These are phyloP conservation scores for Lacanobia oleracea DNA, from an alignment of 2,888 invertebrate species.

Conservation along the genomic window DNA sequence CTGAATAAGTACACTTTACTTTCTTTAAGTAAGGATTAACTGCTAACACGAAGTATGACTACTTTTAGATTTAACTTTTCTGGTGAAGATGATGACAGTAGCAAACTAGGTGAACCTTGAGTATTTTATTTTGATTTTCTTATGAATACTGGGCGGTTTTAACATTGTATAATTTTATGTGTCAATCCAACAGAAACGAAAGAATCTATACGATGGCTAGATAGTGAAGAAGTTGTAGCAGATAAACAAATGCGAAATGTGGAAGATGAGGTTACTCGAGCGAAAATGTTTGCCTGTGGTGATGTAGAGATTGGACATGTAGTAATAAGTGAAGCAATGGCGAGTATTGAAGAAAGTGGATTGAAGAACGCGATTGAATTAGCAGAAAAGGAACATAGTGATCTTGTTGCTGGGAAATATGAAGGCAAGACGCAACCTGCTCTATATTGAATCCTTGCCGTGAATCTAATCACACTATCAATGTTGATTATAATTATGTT, in stretches of 20 bases:
- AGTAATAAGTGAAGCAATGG: slow-evolving; percentile 79
- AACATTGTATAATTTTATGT: neutral
- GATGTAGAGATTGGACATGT: slow-evolving; percentile 88
- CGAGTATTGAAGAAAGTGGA: slow-evolving; percentile 74
- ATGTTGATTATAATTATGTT: neutral
- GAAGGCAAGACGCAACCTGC: slow-evolving; percentile 91
- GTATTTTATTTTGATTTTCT: neutral
- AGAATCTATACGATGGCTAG: slow-evolving; percentile 75
- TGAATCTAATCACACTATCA: neutral
- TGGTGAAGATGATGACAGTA: slow-evolving; percentile 62
- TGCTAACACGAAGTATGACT: slow-evolving; percentile 57
- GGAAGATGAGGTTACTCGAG: slow-evolving; percentile 77
- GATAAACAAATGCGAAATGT: slow-evolving; percentile 74
- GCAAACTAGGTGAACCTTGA: slow-evolving; percentile 55
- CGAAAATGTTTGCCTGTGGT: slow-evolving; percentile 84
- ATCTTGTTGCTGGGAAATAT: slow-evolving; percentile 94
- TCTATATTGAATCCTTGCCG: neutral
- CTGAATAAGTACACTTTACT: neutral
- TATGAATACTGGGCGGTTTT: neutral
- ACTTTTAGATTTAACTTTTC: slow-evolving; percentile 82
- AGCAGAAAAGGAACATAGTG: slow-evolving; percentile 93
- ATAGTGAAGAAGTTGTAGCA: slow-evolving; percentile 79
- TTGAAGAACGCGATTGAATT: slow-evolving; percentile 82
- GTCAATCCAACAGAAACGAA: slow-evolving; percentile 41
- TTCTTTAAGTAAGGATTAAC: neutral